phyloP scores from a whole-genome alignment of 2,888 invertebrate genomes.

The Agriopis marginaria region DNA sequence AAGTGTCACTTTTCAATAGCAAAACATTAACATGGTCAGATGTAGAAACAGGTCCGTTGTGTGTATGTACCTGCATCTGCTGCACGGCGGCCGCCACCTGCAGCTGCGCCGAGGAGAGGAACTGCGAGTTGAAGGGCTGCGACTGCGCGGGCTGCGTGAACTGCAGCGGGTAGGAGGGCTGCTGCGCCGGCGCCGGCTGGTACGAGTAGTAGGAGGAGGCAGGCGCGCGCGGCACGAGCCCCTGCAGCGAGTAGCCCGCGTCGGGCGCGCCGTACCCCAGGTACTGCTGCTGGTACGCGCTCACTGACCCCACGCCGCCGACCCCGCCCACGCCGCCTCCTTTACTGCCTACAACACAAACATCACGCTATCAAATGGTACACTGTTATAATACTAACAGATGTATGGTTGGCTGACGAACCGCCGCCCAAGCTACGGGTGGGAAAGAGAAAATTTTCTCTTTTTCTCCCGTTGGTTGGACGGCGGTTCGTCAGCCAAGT shows the following conservation, averaged over 20 bases:
- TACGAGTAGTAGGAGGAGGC: slow-evolving; percentile 82
- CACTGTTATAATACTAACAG: too few relatives aligned
- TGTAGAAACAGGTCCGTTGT: neutral
- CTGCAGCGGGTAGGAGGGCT: slow-evolving; percentile 87
- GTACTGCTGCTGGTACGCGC: slow-evolving; percentile 82
- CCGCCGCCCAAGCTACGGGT: too few relatives aligned
- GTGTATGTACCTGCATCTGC: slow-evolving; percentile 77
- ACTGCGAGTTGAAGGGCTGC: slow-evolving; percentile 79
- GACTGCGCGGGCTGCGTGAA: slow-evolving; percentile 87
- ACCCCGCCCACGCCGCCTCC: slow-evolving; percentile 74
- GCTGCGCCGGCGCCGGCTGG: slow-evolving; percentile 84
- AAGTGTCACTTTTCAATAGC: too few relatives aligned
- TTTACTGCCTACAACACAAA: slow-evolving; percentile 65
- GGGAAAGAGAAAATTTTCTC: too few relatives aligned
- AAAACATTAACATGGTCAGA: neutral
- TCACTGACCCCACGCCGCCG: slow-evolving; percentile 72
- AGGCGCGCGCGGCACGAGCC: slow-evolving; percentile 79
- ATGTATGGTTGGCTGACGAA: too few relatives aligned
- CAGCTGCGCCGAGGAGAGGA: slow-evolving; percentile 74
- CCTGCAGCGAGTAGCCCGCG: slow-evolving; percentile 76
- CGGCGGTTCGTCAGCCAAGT: too few relatives aligned
- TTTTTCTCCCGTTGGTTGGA: too few relatives aligned
- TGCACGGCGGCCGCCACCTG: slow-evolving; percentile 82
- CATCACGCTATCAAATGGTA: too few relatives aligned
- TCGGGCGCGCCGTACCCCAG: slow-evolving; percentile 81